Base-by-base conservation (phyloP, 1,140 invertebrate genomes). In the Prorops nasuta region DNA sequence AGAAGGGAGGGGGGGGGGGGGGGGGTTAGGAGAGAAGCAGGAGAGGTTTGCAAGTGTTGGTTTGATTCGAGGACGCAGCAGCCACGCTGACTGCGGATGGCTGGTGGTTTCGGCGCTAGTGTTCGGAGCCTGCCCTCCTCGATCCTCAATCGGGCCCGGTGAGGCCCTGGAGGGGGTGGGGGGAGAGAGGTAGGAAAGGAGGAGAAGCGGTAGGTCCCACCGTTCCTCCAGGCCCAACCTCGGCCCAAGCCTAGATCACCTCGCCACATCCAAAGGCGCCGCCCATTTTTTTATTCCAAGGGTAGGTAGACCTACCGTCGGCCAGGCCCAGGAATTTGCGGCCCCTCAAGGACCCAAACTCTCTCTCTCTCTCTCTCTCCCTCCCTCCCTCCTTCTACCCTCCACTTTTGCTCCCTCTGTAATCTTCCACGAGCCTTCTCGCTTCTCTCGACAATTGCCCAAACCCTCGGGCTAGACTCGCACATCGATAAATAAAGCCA, bases 221-320 rank as follows among this genome's bases (percentile, higher is more conserved):
- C 51, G 54, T 47, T 58, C 55, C 60, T 6, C 22, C 64, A 69
- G 62, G 63, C 60, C 63, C 69, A 55, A 53, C 66, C 69, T 70
- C 63, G 60, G 36, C 32, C 3, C 34, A 47, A 56, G 46, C 56
- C 60, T 57, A 58, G 57, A 60, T 56, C 57, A 51, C 47, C 54
- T 56, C 39, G 48, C 59, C 54, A 66, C 60, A 64, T 71, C 61
- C 66, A 73, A 73, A 52, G n/a, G 69, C 65, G 59, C 71, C 69
- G 69, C 69, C 71, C 71, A 72, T 72, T 71, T 73, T 72, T 72
- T 73, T 71, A 67, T 65, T 63, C 58, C 54, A 56, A 28, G 24
- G 10, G 24, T 6, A 10, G 24, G 24, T 10, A 4, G 24, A 4
- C 10, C 39, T 49, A 20, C 22, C 24, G 24, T n/a, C 14, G 21